These are phyloP conservation scores for Tortrix viridana DNA, from an alignment of 2,888 invertebrate species.

Conservation along the genomic window DNA sequence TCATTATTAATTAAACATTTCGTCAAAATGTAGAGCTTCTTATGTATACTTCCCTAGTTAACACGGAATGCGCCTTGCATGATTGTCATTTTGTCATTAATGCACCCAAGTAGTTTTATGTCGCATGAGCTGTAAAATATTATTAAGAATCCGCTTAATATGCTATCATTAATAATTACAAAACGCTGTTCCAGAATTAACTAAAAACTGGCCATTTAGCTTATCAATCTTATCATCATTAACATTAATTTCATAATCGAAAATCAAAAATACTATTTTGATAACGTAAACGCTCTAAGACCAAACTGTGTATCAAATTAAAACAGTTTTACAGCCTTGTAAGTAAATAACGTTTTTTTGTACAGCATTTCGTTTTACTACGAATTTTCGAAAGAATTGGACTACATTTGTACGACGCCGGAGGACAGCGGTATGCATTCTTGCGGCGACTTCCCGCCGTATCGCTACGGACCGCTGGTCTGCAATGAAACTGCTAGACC, in stretches of 20 bases:
- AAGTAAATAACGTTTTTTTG: constrained; percentile 39
- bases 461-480: constrained; percentile 87
- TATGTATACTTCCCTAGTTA: constrained; percentile 23
- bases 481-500: constrained; percentile 91
- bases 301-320: background rate
- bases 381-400: constrained; percentile 94
- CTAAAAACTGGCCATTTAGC: constrained; percentile 13
- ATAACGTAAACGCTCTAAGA: background rate
- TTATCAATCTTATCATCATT: constrained; percentile 23
- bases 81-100: constrained; percentile 20
- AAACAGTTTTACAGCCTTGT: background rate
- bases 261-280: background rate
- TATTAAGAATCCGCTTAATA: constrained; percentile 27
- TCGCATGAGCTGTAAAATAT: constrained; percentile 25
- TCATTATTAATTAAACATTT: too few relatives aligned
- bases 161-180: constrained; percentile 15
- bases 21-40: background rate
- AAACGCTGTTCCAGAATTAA: constrained; percentile 9
- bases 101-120: constrained; percentile 4
- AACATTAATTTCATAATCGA: constrained; percentile 17
- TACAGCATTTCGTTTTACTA: constrained; percentile 91
- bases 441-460: constrained; percentile 93
- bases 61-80: constrained; percentile 31
- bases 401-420: constrained; percentile 98
- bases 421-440: constrained; percentile 98